Base-by-base conservation (phyloP, 2,113 vertebrate species). In the Oreochromis niloticus region DNA sequence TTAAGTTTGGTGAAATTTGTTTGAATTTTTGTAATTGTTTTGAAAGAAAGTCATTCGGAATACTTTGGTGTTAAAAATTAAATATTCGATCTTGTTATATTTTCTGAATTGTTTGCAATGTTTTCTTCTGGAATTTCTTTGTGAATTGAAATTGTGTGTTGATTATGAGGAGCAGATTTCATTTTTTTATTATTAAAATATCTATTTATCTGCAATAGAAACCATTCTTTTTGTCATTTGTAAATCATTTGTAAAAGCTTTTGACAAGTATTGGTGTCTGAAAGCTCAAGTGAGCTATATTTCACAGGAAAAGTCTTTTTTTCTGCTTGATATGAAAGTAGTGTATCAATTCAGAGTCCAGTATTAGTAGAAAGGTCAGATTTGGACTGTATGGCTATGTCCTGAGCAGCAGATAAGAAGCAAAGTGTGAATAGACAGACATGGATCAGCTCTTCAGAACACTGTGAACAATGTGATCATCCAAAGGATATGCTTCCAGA, bases 321-420 rank as follows among this genome's bases (percentile, higher is more conserved):
- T 11, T 11, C 66, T 24, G 30, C 63, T 59, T 43, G 30, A 50
- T 24, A 71, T 68, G 68, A 82, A 80, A 27, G 59, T 48, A 16
- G 13, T 3, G 39, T 66, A 56, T 78, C 73, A 71, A 81, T 61
- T 80, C 24, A 54, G 39, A 55, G 56, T 84, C 61, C 57, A 24
- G 59, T 59, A 73, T 82, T 75, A 34, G 17, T 36, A 24, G n/a
- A 89, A 91, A 90, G 84, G 88, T 90, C 89, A 90, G 22, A n/a
- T 57, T 57, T 39, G 24, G 52, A 84, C 83, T 86, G 10, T 78
- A 50, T 50, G 3, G 71, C 24, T 30, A 50, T 19, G 66, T 66
- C 85, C 66, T 30, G 32, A 71, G 71, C 73, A 68, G 34, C 27
- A 75, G 85, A 89, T 84, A 84, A 84, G 41, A 87, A 86, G 11